Conservation (phyloP, 2,797 vertebrate genomes). For the Sylvilagus floridanus region DNA sequence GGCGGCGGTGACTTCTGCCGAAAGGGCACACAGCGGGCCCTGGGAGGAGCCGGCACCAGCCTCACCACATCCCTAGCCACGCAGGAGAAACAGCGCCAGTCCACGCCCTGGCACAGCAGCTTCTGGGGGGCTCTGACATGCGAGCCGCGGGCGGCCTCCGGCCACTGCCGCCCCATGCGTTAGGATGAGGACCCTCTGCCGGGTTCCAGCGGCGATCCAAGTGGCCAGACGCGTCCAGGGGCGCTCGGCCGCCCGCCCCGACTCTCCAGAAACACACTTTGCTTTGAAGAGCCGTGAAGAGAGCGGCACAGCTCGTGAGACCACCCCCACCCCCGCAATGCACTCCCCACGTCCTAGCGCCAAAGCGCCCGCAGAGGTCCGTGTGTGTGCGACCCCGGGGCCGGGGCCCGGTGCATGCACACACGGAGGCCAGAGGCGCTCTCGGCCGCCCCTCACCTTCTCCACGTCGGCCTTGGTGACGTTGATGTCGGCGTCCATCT, state of each 20-base stretch:
- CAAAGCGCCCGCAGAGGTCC: accelerated
- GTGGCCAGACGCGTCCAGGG: not conserved
- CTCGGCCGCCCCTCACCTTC: conserved; percentile 89
- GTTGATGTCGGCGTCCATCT: conserved; percentile 97
- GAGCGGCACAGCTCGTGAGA: not conserved
- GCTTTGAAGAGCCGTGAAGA: conserved; percentile 1
- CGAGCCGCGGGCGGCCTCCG: no score
- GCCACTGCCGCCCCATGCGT: no score
- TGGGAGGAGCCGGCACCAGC: no score
- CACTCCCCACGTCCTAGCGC: no score
- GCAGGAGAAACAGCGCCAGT: no score
- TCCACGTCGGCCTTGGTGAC: conserved; percentile 98
- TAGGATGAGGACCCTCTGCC: no score
- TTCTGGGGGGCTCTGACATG: no score
- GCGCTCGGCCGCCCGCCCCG: not conserved
- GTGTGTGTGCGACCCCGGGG: not conserved
- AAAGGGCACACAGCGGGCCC: no score
- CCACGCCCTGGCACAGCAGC: no score
- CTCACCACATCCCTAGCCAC: no score
- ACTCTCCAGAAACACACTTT: not conserved
- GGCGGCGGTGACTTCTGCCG: no score
- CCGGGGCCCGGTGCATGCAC: not conserved
- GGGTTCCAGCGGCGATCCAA: no score
- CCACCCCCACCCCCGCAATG: not conserved
- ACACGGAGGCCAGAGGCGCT: not conserved